phyloP scores from a whole-genome alignment of 2,797 vertebrate genomes.

The Thunnus albacares region DNA sequence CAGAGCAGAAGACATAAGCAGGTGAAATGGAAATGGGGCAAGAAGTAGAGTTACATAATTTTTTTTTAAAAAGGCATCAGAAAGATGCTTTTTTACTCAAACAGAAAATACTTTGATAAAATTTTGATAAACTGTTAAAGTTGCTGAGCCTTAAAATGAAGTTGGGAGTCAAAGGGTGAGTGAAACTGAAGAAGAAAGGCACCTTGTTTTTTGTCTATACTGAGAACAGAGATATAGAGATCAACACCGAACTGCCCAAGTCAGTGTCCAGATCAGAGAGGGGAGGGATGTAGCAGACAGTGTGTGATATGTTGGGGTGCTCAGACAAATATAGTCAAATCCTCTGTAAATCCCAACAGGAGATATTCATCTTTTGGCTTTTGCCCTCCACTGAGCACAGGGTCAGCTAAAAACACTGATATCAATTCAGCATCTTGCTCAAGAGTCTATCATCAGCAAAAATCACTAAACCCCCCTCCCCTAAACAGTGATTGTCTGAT shows the following conservation, averaged over 20 bases:
- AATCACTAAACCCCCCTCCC: background rate
- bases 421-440: constrained; percentile 4
- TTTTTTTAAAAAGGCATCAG: no score
- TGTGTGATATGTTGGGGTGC: background rate
- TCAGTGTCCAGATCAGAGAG: constrained; percentile 14
- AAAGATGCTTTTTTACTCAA: background rate
- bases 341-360: background rate
- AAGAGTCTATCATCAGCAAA: background rate
- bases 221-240: background rate
- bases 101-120: background rate
- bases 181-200: background rate
- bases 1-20: background rate
- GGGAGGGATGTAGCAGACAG: background rate
- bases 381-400: constrained; percentile 2
- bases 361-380: constrained; percentile 32
- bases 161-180: background rate
- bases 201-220: background rate
- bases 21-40: background rate
- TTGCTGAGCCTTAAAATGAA: background rate
- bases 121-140: background rate
- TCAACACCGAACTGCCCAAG: background rate
- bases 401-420: background rate
- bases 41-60: background rate
- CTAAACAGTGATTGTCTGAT: background rate
- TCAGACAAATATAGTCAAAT: constrained; percentile 4